Evolutionary conservation across 2,888 invertebrate genomes (phyloP).

Genomic region (Stramonita haemastoma): DNA sequence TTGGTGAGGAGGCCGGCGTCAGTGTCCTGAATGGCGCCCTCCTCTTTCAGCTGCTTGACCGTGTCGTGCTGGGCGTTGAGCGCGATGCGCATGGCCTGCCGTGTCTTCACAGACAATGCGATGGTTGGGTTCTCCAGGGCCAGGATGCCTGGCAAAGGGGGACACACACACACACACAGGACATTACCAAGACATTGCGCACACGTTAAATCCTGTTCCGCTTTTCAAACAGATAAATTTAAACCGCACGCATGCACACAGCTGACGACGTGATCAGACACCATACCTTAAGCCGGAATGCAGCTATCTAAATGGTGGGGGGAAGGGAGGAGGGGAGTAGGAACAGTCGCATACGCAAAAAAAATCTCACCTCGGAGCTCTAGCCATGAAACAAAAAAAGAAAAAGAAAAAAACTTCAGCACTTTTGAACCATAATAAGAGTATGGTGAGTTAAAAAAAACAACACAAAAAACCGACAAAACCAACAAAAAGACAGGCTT

Average conservation of each 20-base stretch:
- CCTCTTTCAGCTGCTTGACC: slow-evolving; percentile 80
- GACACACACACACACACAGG: neutral
- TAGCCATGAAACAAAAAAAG: neutral
- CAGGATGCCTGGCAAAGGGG: slow-evolving; percentile 69
- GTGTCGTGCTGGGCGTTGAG: slow-evolving; percentile 81
- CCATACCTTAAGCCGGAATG: too few relatives aligned
- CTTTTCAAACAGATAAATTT: too few relatives aligned
- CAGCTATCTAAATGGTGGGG: too few relatives aligned
- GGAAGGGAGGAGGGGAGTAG: too few relatives aligned
- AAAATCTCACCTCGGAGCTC: neutral
- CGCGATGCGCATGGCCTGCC: slow-evolving; percentile 81
- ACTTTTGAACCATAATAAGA: neutral
- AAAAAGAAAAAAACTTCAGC: neutral
- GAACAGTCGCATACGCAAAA: neutral
- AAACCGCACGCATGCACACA: too few relatives aligned
- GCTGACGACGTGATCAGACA: too few relatives aligned
- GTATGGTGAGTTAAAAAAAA: neutral
- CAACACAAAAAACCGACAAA: too few relatives aligned
- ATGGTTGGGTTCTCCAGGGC: slow-evolving; percentile 80
- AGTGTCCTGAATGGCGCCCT: slow-evolving; percentile 81
- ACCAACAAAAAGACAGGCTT: neutral
- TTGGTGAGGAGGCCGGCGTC: slow-evolving; percentile 79
- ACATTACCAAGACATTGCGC: neutral
- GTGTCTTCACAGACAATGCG: slow-evolving; percentile 82
- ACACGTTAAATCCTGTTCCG: too few relatives aligned